These are phyloP conservation scores for Pantala flavescens DNA, from an alignment of 1,140 invertebrate genomes.

Conservation along the genomic window DNA sequence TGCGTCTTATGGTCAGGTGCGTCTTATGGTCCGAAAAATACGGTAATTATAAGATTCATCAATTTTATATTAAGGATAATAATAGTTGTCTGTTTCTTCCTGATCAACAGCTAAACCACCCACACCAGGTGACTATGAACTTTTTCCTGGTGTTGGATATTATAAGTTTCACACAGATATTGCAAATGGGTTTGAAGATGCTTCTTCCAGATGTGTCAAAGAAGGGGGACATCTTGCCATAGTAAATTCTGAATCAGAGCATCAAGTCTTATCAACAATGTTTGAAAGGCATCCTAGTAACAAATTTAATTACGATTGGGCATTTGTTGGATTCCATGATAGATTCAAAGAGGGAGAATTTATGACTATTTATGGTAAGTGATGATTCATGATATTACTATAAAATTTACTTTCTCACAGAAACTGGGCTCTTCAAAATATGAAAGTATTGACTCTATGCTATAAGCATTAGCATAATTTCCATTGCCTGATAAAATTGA, in stretches of 20 bases:
- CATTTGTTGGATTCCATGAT: constrained; percentile 15
- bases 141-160: constrained; percentile 24
- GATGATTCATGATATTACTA: not conserved
- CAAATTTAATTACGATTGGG: not conserved
- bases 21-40: no score
- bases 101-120: not conserved
- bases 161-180: constrained; percentile 32
- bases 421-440: no score
- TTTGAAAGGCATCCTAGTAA: constrained; percentile 8
- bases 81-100: not conserved
- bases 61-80: no score
- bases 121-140: constrained; percentile 15
- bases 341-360: constrained; percentile 15
- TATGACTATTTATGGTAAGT: not conserved
- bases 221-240: constrained; percentile 35
- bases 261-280: constrained; percentile 28
- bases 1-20: no score
- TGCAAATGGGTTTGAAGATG: constrained; percentile 32
- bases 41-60: no score
- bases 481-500: no score
- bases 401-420: no score
- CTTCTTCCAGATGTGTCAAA: constrained; percentile 31
- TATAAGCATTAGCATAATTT: no score
- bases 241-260: constrained; percentile 31
- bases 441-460: no score